Percentiles rank a stretch among this genome's conserved stretches.
Evolutionary conservation across 2,113 vertebrate species (phyloP).

Genomic region (Neolamprologus sp.): DNA sequence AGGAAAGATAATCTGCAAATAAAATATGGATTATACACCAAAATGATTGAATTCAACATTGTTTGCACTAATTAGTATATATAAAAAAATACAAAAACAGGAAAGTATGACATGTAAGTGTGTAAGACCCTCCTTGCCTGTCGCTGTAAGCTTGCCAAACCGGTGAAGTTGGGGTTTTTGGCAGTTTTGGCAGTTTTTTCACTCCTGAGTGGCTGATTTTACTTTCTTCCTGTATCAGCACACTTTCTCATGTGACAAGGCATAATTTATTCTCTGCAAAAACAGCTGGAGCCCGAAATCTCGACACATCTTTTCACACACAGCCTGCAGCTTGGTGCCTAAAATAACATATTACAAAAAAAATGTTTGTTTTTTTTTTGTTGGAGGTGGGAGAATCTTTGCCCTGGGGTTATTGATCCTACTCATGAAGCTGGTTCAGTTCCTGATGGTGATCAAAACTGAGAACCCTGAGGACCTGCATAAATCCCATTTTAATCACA

Average conservation of each 20-base stretch:
- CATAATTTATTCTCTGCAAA: conserved; percentile 30
- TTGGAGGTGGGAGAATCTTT: neutral
- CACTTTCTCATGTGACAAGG: neutral
- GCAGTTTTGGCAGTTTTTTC: neutral
- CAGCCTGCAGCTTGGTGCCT: neutral
- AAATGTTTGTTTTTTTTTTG: neutral
- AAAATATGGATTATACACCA: neutral
- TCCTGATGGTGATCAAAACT: neutral
- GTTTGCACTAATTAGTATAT: neutral
- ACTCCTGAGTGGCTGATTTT: neutral
- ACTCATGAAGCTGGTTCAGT: neutral
- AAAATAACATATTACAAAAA: neutral
- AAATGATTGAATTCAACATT: neutral
- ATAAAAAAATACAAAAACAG: neutral
- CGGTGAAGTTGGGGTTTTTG: neutral
- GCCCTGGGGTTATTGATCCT: neutral
- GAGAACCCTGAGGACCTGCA: neutral
- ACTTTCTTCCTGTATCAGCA: neutral
- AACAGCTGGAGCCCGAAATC: neutral
- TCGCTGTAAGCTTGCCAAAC: neutral
- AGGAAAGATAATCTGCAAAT: neutral
- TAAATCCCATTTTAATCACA: neutral
- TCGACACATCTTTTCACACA: neutral
- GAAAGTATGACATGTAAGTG: neutral
- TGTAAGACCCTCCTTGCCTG: neutral